phyloP scores from a whole-genome alignment of 2,888 invertebrate genomes.

The Oscheius sp. region DNA sequence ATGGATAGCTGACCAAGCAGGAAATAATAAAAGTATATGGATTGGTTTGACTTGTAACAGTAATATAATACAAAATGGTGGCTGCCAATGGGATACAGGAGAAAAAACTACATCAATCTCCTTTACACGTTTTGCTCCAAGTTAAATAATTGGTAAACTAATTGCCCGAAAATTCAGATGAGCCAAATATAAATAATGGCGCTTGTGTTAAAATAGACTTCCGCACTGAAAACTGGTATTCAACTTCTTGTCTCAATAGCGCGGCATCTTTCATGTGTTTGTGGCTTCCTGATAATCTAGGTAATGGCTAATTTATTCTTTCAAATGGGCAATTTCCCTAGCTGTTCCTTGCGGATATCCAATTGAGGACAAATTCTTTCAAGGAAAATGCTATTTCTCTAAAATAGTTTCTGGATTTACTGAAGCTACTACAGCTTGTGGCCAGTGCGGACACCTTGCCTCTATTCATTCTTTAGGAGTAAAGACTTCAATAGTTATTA shows the following conservation, averaged over 20 bases:
- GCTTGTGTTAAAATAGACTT: neutral
- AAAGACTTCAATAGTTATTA: neutral
- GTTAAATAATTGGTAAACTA: neutral
- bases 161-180: neutral
- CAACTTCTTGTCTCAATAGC: neutral
- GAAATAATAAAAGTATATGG: neutral
- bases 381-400: neutral
- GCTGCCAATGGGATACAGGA: neutral
- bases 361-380: neutral
- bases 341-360: neutral
- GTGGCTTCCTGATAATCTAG: neutral
- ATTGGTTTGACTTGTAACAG: neutral
- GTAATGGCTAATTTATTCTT: neutral
- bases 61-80: neutral
- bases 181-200: neutral
- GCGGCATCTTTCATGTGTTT: neutral
- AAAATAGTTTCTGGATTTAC: neutral
- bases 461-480: neutral
- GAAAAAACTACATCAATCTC: neutral
- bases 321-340: neutral
- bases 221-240: neutral
- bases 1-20: neutral
- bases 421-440: neutral
- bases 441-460: neutral
- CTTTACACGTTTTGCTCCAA: neutral